Conservation (phyloP, 2,113 vertebrate genomes). For the Illadopsis cleaveri region DNA sequence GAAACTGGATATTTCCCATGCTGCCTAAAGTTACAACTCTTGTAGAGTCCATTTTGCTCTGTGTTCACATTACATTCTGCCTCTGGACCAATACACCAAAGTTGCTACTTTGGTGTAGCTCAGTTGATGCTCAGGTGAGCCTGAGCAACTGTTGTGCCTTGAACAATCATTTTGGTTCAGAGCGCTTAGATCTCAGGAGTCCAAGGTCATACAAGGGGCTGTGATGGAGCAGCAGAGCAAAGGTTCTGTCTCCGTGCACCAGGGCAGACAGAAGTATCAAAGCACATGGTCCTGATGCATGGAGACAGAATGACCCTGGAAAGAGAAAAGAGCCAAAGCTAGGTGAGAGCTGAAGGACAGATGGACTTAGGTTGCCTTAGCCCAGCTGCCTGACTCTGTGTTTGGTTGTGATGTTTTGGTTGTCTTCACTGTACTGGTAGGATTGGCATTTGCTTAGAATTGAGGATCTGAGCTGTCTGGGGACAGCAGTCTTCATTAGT, state of each 20-base stretch:
- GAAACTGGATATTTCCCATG: not conserved
- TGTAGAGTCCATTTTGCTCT: not conserved
- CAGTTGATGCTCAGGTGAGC: not conserved
- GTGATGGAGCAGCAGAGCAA: not conserved
- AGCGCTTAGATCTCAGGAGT: not conserved
- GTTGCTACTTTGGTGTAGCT: not conserved
- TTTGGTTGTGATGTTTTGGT: not conserved
- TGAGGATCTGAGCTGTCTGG: not conserved
- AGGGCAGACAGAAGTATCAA: not conserved
- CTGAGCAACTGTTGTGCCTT: not conserved
- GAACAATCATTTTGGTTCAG: not conserved
- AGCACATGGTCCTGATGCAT: not conserved
- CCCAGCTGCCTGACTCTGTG: not conserved
- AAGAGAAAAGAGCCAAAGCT: not conserved
- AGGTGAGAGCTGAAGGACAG: not conserved
- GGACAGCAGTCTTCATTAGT: not conserved
- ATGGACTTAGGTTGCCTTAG: not conserved
- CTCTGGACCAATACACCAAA: not conserved
- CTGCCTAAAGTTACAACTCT: not conserved
- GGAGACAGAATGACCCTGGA: fast-evolving
- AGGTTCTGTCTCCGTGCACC: not conserved
- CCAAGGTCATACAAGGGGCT: not conserved
- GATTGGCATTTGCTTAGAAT: not conserved
- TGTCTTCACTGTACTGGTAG: not conserved
- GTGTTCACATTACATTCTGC: not conserved